Percentiles rank a stretch among this genome's conserved stretches.
Evolutionary conservation across 2,888 invertebrate species (phyloP).

Genomic region (Spilarctia lutea): DNA sequence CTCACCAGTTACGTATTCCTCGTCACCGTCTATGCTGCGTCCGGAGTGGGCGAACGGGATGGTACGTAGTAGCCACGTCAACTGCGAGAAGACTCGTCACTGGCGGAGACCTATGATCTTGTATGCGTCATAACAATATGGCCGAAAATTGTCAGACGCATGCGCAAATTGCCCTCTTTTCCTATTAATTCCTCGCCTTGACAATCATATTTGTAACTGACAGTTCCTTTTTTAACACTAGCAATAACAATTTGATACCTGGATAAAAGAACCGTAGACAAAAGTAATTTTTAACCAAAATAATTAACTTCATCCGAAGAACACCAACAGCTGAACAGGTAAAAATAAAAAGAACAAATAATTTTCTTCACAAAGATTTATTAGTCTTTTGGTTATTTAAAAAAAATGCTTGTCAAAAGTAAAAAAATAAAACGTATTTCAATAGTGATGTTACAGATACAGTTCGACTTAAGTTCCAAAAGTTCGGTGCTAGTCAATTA

Average conservation of each 20-base stretch:
- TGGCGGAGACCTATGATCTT: slow-evolving; percentile 91
- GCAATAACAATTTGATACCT: slow-evolving; percentile 6
- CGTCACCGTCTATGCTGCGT: slow-evolving; percentile 97
- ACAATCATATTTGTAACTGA: slow-evolving; percentile 6
- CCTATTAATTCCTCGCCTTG: slow-evolving; percentile 37
- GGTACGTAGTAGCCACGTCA: slow-evolving; percentile 98
- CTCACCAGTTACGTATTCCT: slow-evolving; percentile 98
- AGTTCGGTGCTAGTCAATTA: no score
- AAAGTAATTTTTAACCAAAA: not conserved
- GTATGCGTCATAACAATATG: slow-evolving; percentile 92
- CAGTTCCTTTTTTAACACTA: slow-evolving; percentile 14
- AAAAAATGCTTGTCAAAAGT: no score
- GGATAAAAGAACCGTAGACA: not conserved
- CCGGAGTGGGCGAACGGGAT: slow-evolving; percentile 97
- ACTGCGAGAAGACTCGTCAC: slow-evolving; percentile 95
- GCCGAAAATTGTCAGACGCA: slow-evolving; percentile 86
- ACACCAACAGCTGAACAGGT: no score
- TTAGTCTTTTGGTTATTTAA: no score
- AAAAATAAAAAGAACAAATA: no score
- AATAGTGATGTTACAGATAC: no score
- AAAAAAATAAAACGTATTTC: no score
- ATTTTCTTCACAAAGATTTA: no score
- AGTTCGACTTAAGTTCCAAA: no score
- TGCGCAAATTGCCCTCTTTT: slow-evolving; percentile 66
- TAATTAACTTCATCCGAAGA: no score